Conservation (phyloP, 2,797 vertebrate species). For the Phrynocephalus guinanensis region DNA sequence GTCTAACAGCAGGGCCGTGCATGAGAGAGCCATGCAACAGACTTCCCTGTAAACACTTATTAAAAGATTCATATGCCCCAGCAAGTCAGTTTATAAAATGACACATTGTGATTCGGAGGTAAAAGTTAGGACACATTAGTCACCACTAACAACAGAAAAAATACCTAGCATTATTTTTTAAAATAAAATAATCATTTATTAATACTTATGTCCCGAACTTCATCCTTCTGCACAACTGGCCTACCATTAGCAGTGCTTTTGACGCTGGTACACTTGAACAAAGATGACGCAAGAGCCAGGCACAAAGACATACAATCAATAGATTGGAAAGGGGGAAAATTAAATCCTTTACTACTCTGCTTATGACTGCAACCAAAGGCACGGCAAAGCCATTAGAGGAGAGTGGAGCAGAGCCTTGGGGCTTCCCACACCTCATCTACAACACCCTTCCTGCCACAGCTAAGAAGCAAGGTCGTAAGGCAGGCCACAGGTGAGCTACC, state of each 20-base stretch:
- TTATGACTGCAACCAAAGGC: neutral
- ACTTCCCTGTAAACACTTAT: constrained; percentile 33
- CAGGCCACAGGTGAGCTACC: neutral
- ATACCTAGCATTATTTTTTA: neutral
- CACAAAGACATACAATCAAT: too few species aligned
- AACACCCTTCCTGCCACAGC: neutral
- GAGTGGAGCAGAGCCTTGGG: neutral
- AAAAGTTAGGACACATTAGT: constrained; percentile 17
- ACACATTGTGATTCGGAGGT: neutral
- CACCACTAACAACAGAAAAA: constrained; percentile 1
- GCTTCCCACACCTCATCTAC: neutral
- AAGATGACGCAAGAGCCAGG: neutral
- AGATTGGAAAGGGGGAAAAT: neutral
- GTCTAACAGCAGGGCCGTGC: constrained; percentile 1
- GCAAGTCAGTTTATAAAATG: constrained; percentile 11
- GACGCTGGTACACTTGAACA: neutral
- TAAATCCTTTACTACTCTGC: neutral
- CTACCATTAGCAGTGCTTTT: neutral
- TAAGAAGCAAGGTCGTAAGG: neutral
- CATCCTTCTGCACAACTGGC: neutral
- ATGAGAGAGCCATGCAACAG: neutral
- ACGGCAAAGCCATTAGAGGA: neutral
- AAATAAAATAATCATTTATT: constrained; percentile 34
- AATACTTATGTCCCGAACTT: constrained; percentile 1
- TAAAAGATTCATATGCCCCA: neutral